phyloP scores from a whole-genome alignment of 2,797 vertebrate genomes.

The Eulemur coronatus region DNA sequence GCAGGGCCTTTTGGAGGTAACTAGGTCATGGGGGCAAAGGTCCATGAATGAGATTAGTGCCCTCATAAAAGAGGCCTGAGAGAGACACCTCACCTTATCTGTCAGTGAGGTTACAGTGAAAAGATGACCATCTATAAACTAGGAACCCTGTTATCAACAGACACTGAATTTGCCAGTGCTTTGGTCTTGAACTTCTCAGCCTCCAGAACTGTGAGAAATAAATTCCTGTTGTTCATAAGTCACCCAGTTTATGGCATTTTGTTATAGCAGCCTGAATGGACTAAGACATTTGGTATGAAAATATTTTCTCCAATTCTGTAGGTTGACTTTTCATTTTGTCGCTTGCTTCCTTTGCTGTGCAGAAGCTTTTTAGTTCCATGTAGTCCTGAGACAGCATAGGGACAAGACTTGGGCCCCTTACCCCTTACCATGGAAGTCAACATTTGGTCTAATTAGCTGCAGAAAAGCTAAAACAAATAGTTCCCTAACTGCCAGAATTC shows the following conservation, averaged over 20 bases:
- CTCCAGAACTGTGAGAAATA: background rate
- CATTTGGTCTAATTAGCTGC: too few relatives aligned
- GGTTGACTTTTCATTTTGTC: background rate
- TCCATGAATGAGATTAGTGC: background rate
- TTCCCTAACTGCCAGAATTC: too few relatives aligned
- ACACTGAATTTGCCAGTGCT: background rate
- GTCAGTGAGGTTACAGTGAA: background rate
- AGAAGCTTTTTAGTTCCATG: background rate
- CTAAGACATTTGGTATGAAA: background rate
- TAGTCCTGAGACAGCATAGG: too few relatives aligned
- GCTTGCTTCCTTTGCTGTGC: background rate
- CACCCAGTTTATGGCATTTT: background rate
- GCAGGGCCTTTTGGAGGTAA: background rate
- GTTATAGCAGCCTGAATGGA: background rate
- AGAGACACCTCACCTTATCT: background rate
- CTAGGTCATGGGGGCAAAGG: background rate
- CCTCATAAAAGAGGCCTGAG: background rate
- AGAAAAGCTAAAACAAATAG: too few relatives aligned
- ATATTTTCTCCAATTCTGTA: background rate
- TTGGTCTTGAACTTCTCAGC: background rate
- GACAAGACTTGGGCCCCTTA: too few relatives aligned
- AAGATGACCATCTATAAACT: background rate
- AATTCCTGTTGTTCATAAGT: background rate
- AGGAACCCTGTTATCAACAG: background rate
- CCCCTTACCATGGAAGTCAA: too few relatives aligned